Evolutionary conservation across 2,797 vertebrate genomes (phyloP).

Genomic region (Cyprinodon diabolis): DNA sequence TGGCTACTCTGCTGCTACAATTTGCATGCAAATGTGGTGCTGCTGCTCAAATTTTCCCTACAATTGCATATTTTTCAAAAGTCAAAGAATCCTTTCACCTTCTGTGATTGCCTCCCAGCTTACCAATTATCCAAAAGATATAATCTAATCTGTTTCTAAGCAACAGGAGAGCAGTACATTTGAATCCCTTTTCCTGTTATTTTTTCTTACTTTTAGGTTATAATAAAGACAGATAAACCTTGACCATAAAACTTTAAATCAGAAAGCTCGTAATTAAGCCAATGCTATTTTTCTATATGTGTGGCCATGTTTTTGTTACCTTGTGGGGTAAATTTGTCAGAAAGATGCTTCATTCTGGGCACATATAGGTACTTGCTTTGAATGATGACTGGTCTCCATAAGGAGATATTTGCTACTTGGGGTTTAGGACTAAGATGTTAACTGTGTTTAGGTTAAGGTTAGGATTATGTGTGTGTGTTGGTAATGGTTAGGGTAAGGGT

Average conservation of each 20-base stretch:
- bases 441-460: too few relatives aligned
- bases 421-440: too few relatives aligned
- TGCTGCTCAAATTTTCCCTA: constrained; percentile 65
- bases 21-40: constrained; percentile 69
- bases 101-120: constrained; percentile 72
- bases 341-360: too few relatives aligned
- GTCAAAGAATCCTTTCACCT: constrained; percentile 73
- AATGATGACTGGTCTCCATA: too few relatives aligned
- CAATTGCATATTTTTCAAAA: constrained; percentile 70
- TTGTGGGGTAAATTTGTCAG: too few relatives aligned
- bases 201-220: constrained; percentile 47
- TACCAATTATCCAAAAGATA: constrained; percentile 66
- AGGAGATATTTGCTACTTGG: too few relatives aligned
- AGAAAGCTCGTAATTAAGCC: constrained; percentile 35
- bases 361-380: too few relatives aligned
- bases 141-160: constrained; percentile 73
- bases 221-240: constrained; percentile 47
- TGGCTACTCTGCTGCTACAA: constrained; percentile 42
- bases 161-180: constrained; percentile 63
- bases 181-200: constrained; percentile 45
- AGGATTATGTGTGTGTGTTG: too few relatives aligned
- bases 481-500: too few relatives aligned
- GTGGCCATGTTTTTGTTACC: too few relatives aligned
- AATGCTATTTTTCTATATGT: constrained; percentile 8
- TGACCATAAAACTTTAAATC: constrained; percentile 37